Evolutionary conservation across 2,888 invertebrate genomes (phyloP).

Genomic region (Ectropis crepuscularia): DNA sequence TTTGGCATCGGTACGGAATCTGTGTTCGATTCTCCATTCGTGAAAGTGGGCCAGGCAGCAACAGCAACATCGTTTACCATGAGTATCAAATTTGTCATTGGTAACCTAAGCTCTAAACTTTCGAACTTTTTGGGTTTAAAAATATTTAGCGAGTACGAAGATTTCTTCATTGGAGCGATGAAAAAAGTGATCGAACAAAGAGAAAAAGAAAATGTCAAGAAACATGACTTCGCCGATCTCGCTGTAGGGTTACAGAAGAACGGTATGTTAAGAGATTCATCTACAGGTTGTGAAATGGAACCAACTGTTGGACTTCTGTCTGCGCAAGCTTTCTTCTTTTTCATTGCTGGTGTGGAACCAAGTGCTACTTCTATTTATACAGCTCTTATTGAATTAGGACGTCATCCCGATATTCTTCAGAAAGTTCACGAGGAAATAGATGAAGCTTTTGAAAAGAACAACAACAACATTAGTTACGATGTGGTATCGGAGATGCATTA

Average conservation of each 20-base stretch:
- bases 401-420: conserved; percentile 45
- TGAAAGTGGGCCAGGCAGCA: conserved; percentile 43
- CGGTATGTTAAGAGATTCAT: conserved; percentile 54
- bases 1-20: no score
- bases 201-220: conserved; percentile 51
- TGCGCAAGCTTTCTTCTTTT: no score
- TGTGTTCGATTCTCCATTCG: no score
- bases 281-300: conserved; percentile 1
- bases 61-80: conserved; percentile 31
- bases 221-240: conserved; percentile 63
- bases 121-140: conserved; percentile 48
- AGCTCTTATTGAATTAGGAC: conserved; percentile 3
- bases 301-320: no score
- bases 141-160: conserved; percentile 55
- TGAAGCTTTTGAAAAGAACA: no score
- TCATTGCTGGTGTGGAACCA: no score
- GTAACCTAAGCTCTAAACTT: conserved; percentile 37
- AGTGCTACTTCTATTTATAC: conserved; percentile 29
- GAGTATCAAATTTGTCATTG: conserved; percentile 32
- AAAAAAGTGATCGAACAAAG: conserved; percentile 55
- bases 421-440: no score
- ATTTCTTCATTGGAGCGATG: conserved; percentile 61
- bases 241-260: conserved; percentile 57
- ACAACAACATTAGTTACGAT: no score
- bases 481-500: no score